Evolutionary conservation across 2,888 invertebrate species (phyloP).

Genomic region (Lissocephala sabroskyi): DNA sequence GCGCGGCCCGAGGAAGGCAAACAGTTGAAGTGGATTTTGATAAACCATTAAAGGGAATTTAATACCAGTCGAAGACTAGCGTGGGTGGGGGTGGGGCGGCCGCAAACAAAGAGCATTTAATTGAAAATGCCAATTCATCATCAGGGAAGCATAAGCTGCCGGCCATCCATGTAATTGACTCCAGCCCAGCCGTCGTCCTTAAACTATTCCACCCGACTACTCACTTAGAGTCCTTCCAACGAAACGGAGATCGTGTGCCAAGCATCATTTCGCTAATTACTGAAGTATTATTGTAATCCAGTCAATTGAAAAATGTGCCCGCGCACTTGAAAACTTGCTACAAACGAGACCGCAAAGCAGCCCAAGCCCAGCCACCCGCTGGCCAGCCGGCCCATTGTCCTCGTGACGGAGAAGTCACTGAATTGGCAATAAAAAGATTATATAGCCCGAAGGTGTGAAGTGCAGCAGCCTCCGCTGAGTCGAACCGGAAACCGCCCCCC

Average conservation of each 20-base stretch:
- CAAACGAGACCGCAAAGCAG: conserved; percentile 35
- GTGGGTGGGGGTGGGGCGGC: conserved; percentile 10
- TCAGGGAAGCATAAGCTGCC: too few relatives aligned
- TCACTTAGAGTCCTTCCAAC: too few relatives aligned
- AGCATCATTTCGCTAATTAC: conserved; percentile 66
- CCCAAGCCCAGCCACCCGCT: conserved; percentile 7
- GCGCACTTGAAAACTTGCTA: conserved; percentile 36
- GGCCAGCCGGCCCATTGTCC: conserved; percentile 11
- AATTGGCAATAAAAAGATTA: conserved; percentile 67
- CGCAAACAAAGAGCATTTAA: conserved; percentile 52
- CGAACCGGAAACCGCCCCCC: background rate
- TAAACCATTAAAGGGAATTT: conserved; percentile 66
- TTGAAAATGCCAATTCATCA: conserved; percentile 68
- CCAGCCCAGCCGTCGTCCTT: too few relatives aligned
- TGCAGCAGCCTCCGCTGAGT: conserved; percentile 20
- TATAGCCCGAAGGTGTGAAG: conserved; percentile 66
- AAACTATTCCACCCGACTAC: too few relatives aligned
- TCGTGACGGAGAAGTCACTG: conserved; percentile 55
- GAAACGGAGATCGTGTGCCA: conserved; percentile 36
- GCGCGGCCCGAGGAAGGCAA: conserved; percentile 24
- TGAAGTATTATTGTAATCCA: conserved; percentile 67
- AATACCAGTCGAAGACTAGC: conserved; percentile 27
- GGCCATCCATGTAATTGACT: conserved; percentile 46
- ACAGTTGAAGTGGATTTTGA: conserved; percentile 68
- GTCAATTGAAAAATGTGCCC: conserved; percentile 55